Base-by-base conservation (phyloP, 2,113 vertebrate species). In the Amphiprion percula region DNA sequence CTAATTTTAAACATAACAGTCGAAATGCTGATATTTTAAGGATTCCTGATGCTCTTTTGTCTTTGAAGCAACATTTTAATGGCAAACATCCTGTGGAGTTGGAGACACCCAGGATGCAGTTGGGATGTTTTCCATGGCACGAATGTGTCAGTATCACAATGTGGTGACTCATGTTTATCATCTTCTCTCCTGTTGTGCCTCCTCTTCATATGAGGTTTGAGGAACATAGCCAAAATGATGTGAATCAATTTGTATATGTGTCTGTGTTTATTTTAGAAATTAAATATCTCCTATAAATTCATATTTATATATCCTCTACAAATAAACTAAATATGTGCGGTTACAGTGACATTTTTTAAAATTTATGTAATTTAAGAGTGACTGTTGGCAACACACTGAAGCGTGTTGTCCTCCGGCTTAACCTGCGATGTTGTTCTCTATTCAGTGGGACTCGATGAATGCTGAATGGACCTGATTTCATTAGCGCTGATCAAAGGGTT, bases 401-500 rank as follows among this genome's bases (percentile, higher is more conserved):
- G 12, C 37, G 52, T 82, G 74, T 30, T 77, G 67, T 69, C 46
- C 58, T 75, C 49, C 56, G 70, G 65, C 65, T 74, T 73, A 65
- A 69, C 61, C 77, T 64, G 69, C 19, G 1, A 61, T 61, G 24
- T 17, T 84, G 60, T 52, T 80, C 53, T 83, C 65, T 71, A 66
- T 91, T 90, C 85, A 86, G 74, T 11, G 54, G 55, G 74, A 74
- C 46, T 6, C 30, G 39, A 60, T 74, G 47, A 79, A 72, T 30
- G 52, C 79, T 82, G 84, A 74, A 74, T 73, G 26, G 68, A 53
- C 58, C 75, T 85, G 82, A 84, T 91, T 91, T 82, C 62, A 81
- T 91, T 90, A 84, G 71, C 24, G 17, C 74, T 87, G 86, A 92
- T 93, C 85, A 90, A 92, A 93, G 87, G 81, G 50, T 84, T 84